phyloP scores from a whole-genome alignment of 2,797 vertebrate genomes.

The Myripristis jacobus region DNA sequence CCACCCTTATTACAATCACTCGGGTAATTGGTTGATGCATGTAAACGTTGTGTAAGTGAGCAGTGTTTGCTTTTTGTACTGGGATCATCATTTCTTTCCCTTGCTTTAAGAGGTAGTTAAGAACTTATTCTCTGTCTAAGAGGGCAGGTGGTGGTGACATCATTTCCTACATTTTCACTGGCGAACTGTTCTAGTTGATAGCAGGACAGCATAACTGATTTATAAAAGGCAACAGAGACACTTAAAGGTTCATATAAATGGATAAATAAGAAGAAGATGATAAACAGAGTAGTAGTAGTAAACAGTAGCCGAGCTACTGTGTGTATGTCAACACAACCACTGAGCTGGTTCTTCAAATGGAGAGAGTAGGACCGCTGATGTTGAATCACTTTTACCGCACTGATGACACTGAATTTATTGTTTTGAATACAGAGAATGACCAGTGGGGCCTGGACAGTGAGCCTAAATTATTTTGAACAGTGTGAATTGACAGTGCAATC shows the following conservation, averaged over 20 bases:
- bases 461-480: neutral
- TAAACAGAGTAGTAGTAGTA: too few relatives aligned
- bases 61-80: too few relatives aligned
- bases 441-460: neutral
- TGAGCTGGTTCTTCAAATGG: neutral
- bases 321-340: too few relatives aligned
- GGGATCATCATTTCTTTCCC: too few relatives aligned
- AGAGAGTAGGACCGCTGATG: neutral
- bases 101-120: neutral
- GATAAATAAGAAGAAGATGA: neutral
- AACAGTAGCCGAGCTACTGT: too few relatives aligned
- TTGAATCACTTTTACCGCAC: neutral
- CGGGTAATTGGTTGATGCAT: too few relatives aligned
- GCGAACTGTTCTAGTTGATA: conserved; percentile 4
- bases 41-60: too few relatives aligned
- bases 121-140: neutral
- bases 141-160: neutral
- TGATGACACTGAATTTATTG: neutral
- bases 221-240: neutral
- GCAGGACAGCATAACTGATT: neutral
- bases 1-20: too few relatives aligned
- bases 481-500: neutral
- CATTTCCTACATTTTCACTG: neutral
- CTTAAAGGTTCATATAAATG: neutral
- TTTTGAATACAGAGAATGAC: neutral